Evolutionary conservation across 2,113 vertebrate species (phyloP).

Genomic region (Phrynosoma platyrhinos): DNA sequence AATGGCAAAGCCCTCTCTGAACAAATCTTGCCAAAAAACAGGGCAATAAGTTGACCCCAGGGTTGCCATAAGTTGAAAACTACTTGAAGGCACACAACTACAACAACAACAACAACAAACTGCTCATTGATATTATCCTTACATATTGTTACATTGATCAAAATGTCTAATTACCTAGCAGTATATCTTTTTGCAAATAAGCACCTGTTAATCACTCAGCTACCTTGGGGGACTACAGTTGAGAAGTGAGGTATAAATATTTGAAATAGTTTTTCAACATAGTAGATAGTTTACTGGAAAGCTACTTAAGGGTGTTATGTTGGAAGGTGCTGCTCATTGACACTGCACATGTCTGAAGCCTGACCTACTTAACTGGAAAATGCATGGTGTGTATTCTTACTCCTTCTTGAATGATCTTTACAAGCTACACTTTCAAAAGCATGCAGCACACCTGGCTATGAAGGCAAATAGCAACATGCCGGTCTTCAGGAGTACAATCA

Average conservation of each 20-base stretch:
- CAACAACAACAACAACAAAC: too few species aligned
- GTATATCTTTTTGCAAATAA: not conserved
- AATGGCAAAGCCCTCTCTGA: too few species aligned
- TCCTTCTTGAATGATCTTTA: not conserved
- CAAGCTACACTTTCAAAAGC: not conserved
- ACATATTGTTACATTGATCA: too few species aligned
- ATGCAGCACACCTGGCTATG: conserved; percentile 30
- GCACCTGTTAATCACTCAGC: not conserved
- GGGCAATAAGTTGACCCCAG: too few species aligned
- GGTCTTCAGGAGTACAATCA: not conserved
- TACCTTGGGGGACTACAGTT: not conserved
- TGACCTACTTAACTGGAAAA: conserved; percentile 28
- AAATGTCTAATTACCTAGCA: not conserved
- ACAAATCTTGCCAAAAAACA: too few species aligned
- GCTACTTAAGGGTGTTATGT: not conserved
- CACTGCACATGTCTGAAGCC: not conserved
- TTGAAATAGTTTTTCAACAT: not conserved
- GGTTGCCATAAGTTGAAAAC: too few species aligned
- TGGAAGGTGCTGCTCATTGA: conserved; percentile 1
- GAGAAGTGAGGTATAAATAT: not conserved
- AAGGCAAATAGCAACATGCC: conserved; percentile 21
- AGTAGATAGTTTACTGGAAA: not conserved
- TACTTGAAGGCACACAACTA: too few species aligned
- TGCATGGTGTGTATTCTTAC: not conserved
- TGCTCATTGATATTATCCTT: too few species aligned